Conservation (phyloP, 2,113 vertebrate species). For the Ondatra zibethicus region DNA sequence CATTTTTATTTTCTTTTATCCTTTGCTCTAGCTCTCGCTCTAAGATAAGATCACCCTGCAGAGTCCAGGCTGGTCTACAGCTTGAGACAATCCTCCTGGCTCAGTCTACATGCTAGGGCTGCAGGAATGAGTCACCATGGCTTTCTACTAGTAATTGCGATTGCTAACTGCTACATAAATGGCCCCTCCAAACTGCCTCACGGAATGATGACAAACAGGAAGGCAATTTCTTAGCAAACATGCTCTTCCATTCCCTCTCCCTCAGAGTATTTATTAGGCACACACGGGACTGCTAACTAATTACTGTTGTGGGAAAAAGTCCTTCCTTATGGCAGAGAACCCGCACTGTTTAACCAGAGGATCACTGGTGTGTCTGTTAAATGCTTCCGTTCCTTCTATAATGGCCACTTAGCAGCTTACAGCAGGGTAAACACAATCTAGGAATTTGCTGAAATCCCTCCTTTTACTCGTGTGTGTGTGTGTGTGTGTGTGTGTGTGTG, state of each 20-base stretch:
- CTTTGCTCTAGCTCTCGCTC: neutral
- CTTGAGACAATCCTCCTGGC: neutral
- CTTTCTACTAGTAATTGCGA: neutral
- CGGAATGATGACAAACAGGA: neutral
- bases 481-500: too few relatives aligned
- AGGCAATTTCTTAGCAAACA: slow-evolving; percentile 19
- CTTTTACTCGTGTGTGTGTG: neutral
- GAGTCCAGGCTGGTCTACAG: neutral
- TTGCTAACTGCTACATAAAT: neutral
- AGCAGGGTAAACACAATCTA: neutral
- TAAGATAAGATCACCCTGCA: neutral
- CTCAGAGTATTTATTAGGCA: slow-evolving; percentile 17
- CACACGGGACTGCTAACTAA: neutral
- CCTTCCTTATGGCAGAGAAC: neutral
- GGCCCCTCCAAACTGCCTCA: neutral
- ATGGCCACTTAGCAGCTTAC: neutral
- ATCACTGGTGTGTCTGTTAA: neutral
- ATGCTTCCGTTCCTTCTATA: neutral
- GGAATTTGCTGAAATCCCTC: neutral
- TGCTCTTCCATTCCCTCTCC: neutral
- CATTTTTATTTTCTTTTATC: neutral
- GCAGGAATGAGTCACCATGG: neutral
- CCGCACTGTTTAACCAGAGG: neutral
- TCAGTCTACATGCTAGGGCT: too few relatives aligned
- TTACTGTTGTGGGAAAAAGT: neutral